Evolutionary conservation across 2,888 invertebrate genomes (phyloP).

Genomic region (Alloplasta piceator): DNA sequence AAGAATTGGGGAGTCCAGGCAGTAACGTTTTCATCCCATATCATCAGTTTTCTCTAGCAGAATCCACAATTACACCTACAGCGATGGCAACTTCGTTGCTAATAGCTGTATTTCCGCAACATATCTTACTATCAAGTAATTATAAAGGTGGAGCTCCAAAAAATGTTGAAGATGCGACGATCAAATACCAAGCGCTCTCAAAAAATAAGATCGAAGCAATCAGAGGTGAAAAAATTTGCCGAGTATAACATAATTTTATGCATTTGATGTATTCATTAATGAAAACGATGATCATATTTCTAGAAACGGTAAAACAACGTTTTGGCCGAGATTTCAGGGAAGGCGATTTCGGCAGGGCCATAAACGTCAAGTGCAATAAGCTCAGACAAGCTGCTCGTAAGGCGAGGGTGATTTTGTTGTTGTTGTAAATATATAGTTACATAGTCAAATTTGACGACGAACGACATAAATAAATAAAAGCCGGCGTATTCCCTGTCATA

Average conservation of each 20-base stretch:
- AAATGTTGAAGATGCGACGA: not conserved
- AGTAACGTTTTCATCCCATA: not conserved
- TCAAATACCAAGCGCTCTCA: not conserved
- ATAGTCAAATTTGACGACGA: not conserved
- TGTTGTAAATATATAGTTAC: not conserved
- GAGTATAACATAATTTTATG: not conserved
- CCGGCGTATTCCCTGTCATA: no score
- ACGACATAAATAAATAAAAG: no score
- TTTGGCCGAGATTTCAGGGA: not conserved
- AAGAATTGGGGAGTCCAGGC: not conserved
- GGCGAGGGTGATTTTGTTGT: not conserved
- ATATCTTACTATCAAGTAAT: not conserved
- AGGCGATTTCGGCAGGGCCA: not conserved
- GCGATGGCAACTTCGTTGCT: not conserved
- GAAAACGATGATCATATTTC: not conserved
- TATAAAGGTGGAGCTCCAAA: not conserved
- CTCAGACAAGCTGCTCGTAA: not conserved
- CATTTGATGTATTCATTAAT: not conserved
- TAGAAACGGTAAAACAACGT: not conserved
- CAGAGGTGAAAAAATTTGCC: not conserved
- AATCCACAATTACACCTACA: not conserved
- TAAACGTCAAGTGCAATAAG: not conserved
- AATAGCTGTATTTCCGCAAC: not conserved
- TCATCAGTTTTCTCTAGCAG: not conserved
- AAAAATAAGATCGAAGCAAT: not conserved